Percentiles rank a stretch among this genome's conserved stretches.
These are phyloP conservation scores for Oryzias melastigma DNA, from an alignment of 2,113 vertebrate species.

Conservation along the genomic window DNA sequence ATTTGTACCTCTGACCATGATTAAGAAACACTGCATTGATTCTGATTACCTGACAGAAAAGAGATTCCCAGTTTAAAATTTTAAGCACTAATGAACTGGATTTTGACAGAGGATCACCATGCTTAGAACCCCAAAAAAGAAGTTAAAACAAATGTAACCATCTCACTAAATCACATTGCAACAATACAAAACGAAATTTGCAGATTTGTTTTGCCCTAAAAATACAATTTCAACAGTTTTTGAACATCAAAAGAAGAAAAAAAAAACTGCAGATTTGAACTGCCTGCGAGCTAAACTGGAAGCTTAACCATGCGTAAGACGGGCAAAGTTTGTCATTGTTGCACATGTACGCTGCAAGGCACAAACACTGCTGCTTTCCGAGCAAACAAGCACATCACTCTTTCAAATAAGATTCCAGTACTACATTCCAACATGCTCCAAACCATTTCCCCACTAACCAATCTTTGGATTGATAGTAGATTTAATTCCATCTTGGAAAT, in stretches of 20 bases:
- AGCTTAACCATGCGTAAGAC: background rate
- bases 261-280: background rate
- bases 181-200: too few relatives aligned
- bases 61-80: too few relatives aligned
- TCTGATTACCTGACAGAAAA: too few relatives aligned
- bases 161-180: too few relatives aligned
- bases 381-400: conserved; percentile 1
- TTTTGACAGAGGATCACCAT: too few relatives aligned
- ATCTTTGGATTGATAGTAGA: conserved; percentile 29
- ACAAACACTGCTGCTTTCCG: conserved; percentile 6
- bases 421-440: conserved; percentile 41
- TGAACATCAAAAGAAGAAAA: background rate
- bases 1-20: too few relatives aligned
- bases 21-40: too few relatives aligned
- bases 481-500: background rate
- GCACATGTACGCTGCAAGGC: conserved; percentile 25
- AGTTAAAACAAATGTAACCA: too few relatives aligned
- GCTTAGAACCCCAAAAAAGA: too few relatives aligned
- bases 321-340: conserved; percentile 17
- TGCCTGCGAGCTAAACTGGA: conserved; percentile 6
- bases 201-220: too few relatives aligned
- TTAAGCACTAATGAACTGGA: too few relatives aligned
- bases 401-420: conserved; percentile 8
- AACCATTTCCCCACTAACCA: conserved; percentile 17
- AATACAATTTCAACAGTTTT: background rate